Evolutionary conservation across 2,113 vertebrate species (phyloP), one percentile per base, ranked within the genome.

Genomic region (Castor canadensis): DNA sequence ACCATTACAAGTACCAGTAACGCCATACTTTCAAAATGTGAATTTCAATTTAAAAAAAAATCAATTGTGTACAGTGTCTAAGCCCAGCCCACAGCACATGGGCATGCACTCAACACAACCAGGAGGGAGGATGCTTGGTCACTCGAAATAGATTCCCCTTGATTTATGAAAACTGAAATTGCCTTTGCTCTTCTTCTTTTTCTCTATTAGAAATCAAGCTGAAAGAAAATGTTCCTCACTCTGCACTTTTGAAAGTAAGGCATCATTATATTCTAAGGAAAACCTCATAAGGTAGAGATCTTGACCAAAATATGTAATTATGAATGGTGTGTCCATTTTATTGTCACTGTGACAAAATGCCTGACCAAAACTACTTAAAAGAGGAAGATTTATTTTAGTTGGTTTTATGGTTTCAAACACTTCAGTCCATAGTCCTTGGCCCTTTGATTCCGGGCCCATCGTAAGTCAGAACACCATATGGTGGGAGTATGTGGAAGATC

Each of bases 71-170:
- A 12, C 2, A 40, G 66, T 24, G 32, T 11, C 75, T 56, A 58
- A 45, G 28, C 12, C 32, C 32, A 73, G 43, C 54, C 49, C 32
- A 2, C 4, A 20, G 47, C 19, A 19, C 0, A 0, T 4, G 16
- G 56, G 49, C 24, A 5, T 1, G 0, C 43, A 6, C 56, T 20
- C 26, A 9, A 1, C 1, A 3, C n/a, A 8, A 5, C 5, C 16
- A 11, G n/a, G n/a, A 67, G 26, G 24, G 26, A 45, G 0, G 2
- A 35, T 17, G 32, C 11, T 9, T 4, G 54, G 24, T 52, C 40
- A 16, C 49, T 32, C 52, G 2, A 1, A 19, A 26, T 13, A 0
- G 11, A 35, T 28, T 22, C 47, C 17, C 71, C 35, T 13, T 4
- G 49, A 11, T 58, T 88, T 76, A 11, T 32, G 75, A 89, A 67